Conservation (phyloP, 2,797 vertebrate species). For the Sebastes trivittatus region DNA sequence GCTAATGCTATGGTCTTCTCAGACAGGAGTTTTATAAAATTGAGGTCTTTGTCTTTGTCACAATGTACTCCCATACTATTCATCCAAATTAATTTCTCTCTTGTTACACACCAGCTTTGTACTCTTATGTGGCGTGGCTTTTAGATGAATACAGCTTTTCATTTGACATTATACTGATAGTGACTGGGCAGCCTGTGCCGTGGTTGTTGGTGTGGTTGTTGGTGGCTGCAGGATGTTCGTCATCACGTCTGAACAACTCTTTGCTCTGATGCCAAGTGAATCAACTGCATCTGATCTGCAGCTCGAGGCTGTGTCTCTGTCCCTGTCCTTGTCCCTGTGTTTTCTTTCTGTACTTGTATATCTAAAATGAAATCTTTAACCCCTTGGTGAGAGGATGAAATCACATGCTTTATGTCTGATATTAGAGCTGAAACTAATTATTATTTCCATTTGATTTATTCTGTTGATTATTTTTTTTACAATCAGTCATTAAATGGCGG, state of each 20-base stretch:
- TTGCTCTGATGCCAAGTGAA: slow-evolving; percentile 5
- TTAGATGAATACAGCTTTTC: slow-evolving; percentile 6
- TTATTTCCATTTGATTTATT: background rate
- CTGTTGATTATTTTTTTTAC: background rate
- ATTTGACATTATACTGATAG: background rate
- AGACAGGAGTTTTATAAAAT: background rate
- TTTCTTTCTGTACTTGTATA: background rate
- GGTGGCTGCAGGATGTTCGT: slow-evolving; percentile 17
- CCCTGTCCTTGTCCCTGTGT: background rate
- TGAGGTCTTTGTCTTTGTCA: background rate
- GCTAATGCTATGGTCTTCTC: background rate
- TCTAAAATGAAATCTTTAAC: background rate
- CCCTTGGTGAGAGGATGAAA: background rate
- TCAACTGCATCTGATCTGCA: slow-evolving; percentile 17
- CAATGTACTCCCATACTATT: too few relatives aligned
- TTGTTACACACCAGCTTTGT: background rate
- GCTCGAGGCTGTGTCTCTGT: slow-evolving; percentile 4
- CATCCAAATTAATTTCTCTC: background rate
- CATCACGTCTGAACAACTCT: background rate
- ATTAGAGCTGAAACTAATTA: background rate
- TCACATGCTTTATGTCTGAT: background rate
- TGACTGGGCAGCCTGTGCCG: background rate
- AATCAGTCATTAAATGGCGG: background rate
- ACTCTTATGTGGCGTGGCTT: background rate
- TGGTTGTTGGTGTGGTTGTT: background rate